phyloP scores from a whole-genome alignment of 2,113 vertebrate species.

The Antennarius striatus region DNA sequence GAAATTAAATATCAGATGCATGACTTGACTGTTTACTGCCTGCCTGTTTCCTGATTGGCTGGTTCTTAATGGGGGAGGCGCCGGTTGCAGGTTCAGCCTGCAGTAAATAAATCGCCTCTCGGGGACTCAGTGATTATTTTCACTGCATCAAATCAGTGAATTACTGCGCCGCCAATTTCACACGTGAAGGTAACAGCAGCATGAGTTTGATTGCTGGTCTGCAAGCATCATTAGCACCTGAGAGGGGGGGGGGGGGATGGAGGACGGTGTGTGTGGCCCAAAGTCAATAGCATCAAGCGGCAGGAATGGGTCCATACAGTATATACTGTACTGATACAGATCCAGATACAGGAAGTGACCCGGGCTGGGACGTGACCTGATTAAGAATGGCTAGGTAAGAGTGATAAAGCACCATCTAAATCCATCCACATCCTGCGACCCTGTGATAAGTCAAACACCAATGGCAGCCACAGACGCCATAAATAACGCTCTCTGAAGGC shows the following conservation, averaged over 20 bases:
- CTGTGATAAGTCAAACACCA: conserved; percentile 74
- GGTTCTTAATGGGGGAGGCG: no score
- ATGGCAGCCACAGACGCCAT: conserved; percentile 61
- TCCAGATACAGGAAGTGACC: conserved; percentile 75
- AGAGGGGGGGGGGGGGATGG: not conserved
- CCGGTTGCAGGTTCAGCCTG: no score
- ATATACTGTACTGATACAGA: conserved; percentile 60
- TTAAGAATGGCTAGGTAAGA: conserved; percentile 70
- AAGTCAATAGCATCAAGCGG: conserved; percentile 48
- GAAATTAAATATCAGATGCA: no score
- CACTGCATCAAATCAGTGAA: not conserved
- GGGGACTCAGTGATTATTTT: conserved; percentile 6
- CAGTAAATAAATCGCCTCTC: not conserved
- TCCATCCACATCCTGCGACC: conserved; percentile 73
- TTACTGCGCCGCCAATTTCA: conserved; percentile 5
- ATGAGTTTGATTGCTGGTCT: not conserved
- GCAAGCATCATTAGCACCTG: not conserved
- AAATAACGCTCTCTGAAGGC: conserved; percentile 65
- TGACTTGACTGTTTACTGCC: no score
- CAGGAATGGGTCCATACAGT: conserved; percentile 30
- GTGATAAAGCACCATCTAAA: conserved; percentile 74
- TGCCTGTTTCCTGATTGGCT: no score
- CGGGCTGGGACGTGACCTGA: conserved; percentile 70
- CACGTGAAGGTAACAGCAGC: not conserved
- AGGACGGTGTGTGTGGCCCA: conserved; percentile 52